Base-by-base conservation (phyloP, 2,888 invertebrate genomes). In the Hemicrepidius hirtus region DNA sequence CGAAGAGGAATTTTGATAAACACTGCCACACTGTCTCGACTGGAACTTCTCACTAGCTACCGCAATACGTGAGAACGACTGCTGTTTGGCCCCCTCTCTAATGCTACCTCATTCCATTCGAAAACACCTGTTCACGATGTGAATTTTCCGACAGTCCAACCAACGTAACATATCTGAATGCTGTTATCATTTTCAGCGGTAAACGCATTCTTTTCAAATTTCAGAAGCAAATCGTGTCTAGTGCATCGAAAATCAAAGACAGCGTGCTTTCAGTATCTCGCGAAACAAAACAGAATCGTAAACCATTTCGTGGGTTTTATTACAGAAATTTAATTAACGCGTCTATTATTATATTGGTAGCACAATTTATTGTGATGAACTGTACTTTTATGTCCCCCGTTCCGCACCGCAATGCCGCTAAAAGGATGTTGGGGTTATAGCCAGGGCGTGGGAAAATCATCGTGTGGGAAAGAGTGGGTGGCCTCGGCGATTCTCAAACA, bases 401-500 rank as follows among this genome's bases (percentile, higher is more conserved):
- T 65, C 75, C 75, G 72, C 75, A 62, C 74, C 71, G 72, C 66
- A 62, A 64, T 74, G 74, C 76, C 75, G 75, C 75, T 74, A 76
- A 76, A n/a, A 91, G 91, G 92, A 91, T 92, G 92, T 92, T 87
- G 90, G 91, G 91, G 92, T 92, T 92, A 92, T 89, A 89, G 89
- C 89, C 89, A 90, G 92, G 92, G 92, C 92, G 92, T 92, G 92
- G 92, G 92, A 92, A 92, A 92, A 88, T 87, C 90, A 90, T 91
- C 91, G 91, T 92, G 92, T 92, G 92, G 92, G 92, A 92, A 92
- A 92, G 91, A 92, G 92, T 92, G 92, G 92, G 92, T 92, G 91
- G 89, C 88, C 88, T 87, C 86, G 86, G 84, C 85, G 88, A 88
- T 90, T 90, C 90, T 90, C 87, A 89, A 89, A 89, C 89, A 89